phyloP scores from a whole-genome alignment of 2,888 invertebrate genomes.

The Eulithis testata region DNA sequence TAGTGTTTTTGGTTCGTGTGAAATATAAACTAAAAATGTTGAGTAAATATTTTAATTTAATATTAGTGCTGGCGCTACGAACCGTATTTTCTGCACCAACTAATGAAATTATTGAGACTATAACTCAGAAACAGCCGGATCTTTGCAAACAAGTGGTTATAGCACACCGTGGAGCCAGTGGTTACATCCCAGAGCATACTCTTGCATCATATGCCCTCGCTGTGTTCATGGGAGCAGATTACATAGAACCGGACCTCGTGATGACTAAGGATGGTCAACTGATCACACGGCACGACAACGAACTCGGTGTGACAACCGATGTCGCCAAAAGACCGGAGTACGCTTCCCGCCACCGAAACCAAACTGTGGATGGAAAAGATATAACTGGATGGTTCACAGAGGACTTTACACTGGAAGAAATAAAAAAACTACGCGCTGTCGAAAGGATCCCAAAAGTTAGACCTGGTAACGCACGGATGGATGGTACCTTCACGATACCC shows the following conservation, averaged over 20 bases:
- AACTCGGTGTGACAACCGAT: conserved; percentile 65
- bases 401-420: conserved; percentile 72
- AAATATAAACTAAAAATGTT: conserved; percentile 11
- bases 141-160: conserved; percentile 35
- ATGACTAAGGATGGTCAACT: conserved; percentile 69
- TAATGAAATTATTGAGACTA: conserved; percentile 5
- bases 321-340: conserved; percentile 63
- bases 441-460: conserved; percentile 65
- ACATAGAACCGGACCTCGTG: conserved; percentile 57
- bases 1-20: neutral
- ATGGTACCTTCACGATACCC: conserved; percentile 63
- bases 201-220: conserved; percentile 73
- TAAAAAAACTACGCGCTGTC: conserved; percentile 65
- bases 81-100: conserved; percentile 7
- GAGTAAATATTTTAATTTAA: conserved; percentile 1
- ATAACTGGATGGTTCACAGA: conserved; percentile 71
- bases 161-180: conserved; percentile 68
- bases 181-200: conserved; percentile 76
- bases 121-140: conserved; percentile 12
- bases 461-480: conserved; percentile 69
- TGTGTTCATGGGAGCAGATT: conserved; percentile 66
- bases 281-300: conserved; percentile 71
- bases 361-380: conserved; percentile 59
- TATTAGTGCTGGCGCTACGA: conserved; percentile 1
- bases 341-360: conserved; percentile 56